phyloP scores from a whole-genome alignment of 1,140 invertebrate species.

The Akabosia matsudoensis region DNA sequence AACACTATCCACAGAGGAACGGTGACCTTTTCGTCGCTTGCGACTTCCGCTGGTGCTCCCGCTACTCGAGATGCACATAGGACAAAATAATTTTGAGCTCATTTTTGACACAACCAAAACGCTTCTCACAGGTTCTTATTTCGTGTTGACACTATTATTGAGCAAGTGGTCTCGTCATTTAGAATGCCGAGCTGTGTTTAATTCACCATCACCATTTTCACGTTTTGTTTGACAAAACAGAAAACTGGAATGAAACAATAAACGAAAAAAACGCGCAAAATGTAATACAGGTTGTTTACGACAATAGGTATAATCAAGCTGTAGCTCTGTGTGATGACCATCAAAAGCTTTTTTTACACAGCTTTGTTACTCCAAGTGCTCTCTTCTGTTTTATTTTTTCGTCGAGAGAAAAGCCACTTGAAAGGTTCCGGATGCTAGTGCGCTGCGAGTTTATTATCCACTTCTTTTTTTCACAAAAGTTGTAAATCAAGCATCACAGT shows the following conservation, averaged over 20 bases:
- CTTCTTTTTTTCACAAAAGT: not conserved
- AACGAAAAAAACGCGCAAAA: too few species aligned
- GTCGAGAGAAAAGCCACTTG: not conserved
- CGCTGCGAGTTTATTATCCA: not conserved
- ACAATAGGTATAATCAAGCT: not conserved
- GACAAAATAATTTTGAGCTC: constrained; percentile 17
- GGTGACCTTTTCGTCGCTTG: constrained; percentile 8
- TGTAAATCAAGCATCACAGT: too few species aligned
- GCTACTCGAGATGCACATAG: constrained; percentile 2
- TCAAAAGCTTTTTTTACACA: not conserved
- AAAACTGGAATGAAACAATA: too few species aligned
- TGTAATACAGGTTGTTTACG: too few species aligned
- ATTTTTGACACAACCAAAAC: not conserved
- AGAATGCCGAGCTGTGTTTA: too few species aligned
- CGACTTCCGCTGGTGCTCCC: not conserved
- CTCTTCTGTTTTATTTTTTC: not conserved
- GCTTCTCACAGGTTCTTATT: not conserved
- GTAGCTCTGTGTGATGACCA: not conserved
- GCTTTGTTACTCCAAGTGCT: not conserved
- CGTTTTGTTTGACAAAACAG: too few species aligned
- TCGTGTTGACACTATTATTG: too few species aligned
- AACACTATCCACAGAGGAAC: not conserved
- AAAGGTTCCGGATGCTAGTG: not conserved
- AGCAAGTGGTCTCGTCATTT: too few species aligned
- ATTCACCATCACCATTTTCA: too few species aligned